Base-by-base conservation (phyloP, 2,797 vertebrate genomes). In the Trachops cirrhosus region DNA sequence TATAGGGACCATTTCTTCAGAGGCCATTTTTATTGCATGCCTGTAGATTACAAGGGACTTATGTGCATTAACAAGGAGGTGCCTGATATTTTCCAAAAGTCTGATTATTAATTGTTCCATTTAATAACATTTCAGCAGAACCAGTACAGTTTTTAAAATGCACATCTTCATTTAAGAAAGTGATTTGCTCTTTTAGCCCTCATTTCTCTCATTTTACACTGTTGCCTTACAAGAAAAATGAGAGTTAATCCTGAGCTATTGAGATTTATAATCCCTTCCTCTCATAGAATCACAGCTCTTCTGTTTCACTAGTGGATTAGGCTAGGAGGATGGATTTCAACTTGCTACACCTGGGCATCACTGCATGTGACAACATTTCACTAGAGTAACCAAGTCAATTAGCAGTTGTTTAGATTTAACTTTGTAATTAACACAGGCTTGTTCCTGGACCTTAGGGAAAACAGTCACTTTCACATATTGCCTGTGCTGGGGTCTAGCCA, bases 381-480 rank as follows among this genome's bases (percentile, higher is more conserved):
- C 50, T 46, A 46, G 41, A 83, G 95, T 97, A 97, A 96, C 96
- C 97, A 97, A 96, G 96, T 97, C 97, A 98, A 93, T 98, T 97
- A 97, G 85, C 91, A 84, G 95, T 91, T 92, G 92, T 94, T 98
- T 97, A 68, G 97, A 91, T 96, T 97, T 98, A 97, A 94, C 97
- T 98, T 97, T 98, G 95, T 98, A 97, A 97, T 98, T 98, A 98
- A 96, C 96, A 96, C 85, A 96, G 96, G 94, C 96, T 97, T 98
- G 85, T 97, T 97, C 93, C 85, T 94, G 95, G 88, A 93, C 86
- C 97, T 98, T 97, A 88, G 97, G 97, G 98, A 97, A 97, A 97
- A 94, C 87, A 34, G 15, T 97, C 93, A 92, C 98, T 98, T 97
- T 98, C 97, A 96, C 96, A 95, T 94, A 75, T 9, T 96, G 96